Evolutionary conservation across 2,113 vertebrate species (phyloP), one percentile per base, ranked within the genome.

Genomic region (Sinocyclocheilus rhinocerous): DNA sequence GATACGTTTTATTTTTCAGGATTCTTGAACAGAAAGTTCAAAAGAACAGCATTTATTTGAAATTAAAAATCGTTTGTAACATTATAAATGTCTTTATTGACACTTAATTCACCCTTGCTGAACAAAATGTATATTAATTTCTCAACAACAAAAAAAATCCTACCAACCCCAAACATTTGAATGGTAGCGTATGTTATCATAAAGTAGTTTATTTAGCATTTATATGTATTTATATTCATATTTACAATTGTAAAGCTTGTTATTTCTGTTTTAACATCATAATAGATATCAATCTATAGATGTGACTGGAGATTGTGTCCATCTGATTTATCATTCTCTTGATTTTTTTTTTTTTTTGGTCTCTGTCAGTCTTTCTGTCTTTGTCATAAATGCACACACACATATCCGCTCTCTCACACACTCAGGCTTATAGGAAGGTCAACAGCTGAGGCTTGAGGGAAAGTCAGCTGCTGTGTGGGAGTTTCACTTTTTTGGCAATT

Each of bases 401-500:
- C 20, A 83, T 50, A 16, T 52, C n/a, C 4, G 6, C 42, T 76
- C 45, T 39, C 18, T 72, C 81, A 55, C 81, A 70, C 65, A 50
- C 15, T 70, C 63, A 69, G 10, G 18, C 80, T 83, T 70, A 77
- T 4, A 55, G 59, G 45, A 73, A 75, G 42, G 81, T 83, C 65
- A 55, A 12, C 26, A 83, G 42, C 81, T 83, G 26, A 80, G 75
- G 52, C 39, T 78, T 85, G 13, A n/a, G 59, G 84, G 59, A 78
- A 57, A 76, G 75, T 79, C 76, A 85, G n/a, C 22, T 52, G 59
- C 7, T 50, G 76, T 69, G 76, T 85, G 63, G 76, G 76, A 85
- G 84, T 79, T 76, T 76, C 4, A 84, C 0, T 77, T 69, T 61
- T 67, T 52, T 29, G 67, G 29, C 59, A 39, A 12, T 79, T 77